Percentiles rank a stretch among this genome's conserved stretches.
These are phyloP conservation scores for Palaemon carinicauda DNA, from an alignment of 1,140 invertebrate genomes.

Conservation along the genomic window DNA sequence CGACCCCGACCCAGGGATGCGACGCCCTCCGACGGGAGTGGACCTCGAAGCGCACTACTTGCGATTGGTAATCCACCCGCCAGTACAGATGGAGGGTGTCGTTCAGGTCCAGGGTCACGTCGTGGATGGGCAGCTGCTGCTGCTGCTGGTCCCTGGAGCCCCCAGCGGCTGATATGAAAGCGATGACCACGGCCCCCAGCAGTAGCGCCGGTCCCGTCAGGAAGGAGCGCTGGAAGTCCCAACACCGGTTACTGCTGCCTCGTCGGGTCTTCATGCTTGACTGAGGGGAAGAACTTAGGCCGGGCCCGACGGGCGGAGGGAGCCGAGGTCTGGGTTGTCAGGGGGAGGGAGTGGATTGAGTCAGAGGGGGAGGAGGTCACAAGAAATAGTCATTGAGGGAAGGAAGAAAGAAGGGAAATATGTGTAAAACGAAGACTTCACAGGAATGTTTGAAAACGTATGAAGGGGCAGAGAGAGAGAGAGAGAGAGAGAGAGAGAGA, in stretches of 20 bases:
- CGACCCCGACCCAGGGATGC: conserved; percentile 80
- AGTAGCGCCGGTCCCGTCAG: neutral
- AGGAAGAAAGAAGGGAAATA: neutral
- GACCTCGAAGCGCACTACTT: conserved; percentile 34
- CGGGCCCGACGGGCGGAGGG: neutral
- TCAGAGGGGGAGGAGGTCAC: neutral
- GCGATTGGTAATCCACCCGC: conserved; percentile 14
- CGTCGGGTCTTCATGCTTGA: conserved; percentile 12
- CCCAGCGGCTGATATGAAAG: neutral
- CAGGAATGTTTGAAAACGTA: too few species aligned
- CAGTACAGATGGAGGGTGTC: conserved; percentile 44
- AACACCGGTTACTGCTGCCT: neutral
- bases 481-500: too few species aligned
- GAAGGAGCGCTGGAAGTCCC: neutral
- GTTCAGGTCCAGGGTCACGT: conserved; percentile 29
- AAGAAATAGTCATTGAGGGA: too few species aligned
- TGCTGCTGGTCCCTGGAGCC: neutral
- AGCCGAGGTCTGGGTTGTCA: neutral
- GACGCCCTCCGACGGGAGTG: conserved; percentile 11
- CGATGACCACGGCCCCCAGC: neutral
- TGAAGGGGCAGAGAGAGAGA: too few species aligned
- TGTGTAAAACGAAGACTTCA: too few species aligned
- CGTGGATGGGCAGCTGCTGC: conserved; percentile 16
- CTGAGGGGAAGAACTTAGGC: neutral
- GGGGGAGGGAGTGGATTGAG: neutral